Base-by-base conservation (phyloP, 1,140 invertebrate genomes). In the Oryzaephilus surinamensis region DNA sequence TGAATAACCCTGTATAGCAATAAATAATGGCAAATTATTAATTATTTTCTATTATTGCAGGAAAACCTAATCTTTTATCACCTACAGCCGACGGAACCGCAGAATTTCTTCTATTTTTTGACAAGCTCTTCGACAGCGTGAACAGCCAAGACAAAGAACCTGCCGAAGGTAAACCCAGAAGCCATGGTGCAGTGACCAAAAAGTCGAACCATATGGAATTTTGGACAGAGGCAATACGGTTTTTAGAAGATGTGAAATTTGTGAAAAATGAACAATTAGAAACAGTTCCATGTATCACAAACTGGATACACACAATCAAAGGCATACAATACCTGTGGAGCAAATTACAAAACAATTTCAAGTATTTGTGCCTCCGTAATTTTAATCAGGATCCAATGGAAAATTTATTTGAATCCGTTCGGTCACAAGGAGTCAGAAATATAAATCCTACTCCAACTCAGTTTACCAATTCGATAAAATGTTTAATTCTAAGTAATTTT, bases 121-220 rank as follows among this genome's bases (percentile, higher is more conserved):
- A 44, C 23, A 26, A 43, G 16, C 20, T 48, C 16, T 48, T 40
- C 24, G 45, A 48, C 28, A 40, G 36, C 19, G 30, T 39, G 2
- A 48, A 48, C 39, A 35, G 44, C 8, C 19, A 4, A 4, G 8
- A 5, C 4, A 8, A 5, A 20, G 8, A 20, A 12, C 16, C 29
- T 29, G 12, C 20, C n/a, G n/a, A 4, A 4, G 4, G 8, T 20
- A 20, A 20, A 8, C 19, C 19, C 4, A 4, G 4, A 20, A n/a
- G n/a, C n/a, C 4, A 20, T 5, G 19, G 28, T 32, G 35, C 33
- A 8, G 18, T 43, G 5, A 38, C 21, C 4, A 19, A 38, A 16
- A 27, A 19, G 26, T 28, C 35, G 13, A 13, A 30, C 11, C 38
- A 33, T 29, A 20, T 16, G 13, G 11, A 7, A 6, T 41, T 41